Evolutionary conservation across 2,797 vertebrate species (phyloP).

Genomic region (Melanitta fusca): DNA sequence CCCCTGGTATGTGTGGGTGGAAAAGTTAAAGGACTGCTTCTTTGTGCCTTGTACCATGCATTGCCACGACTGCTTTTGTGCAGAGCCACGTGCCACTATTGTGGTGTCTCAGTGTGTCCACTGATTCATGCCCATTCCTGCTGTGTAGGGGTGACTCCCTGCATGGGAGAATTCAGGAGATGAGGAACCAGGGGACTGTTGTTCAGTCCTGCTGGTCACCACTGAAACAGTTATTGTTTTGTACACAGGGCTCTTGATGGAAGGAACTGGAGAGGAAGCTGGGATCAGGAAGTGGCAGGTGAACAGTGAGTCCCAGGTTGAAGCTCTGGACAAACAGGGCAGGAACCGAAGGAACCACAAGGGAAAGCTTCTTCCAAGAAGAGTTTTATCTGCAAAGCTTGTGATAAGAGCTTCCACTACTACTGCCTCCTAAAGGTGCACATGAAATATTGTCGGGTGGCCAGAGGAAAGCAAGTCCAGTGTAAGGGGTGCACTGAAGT

Average conservation of each 20-base stretch:
- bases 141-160: background rate
- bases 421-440: constrained; percentile 87
- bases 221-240: background rate
- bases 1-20: background rate
- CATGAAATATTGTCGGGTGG: constrained; percentile 82
- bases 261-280: background rate
- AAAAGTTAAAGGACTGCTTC: background rate
- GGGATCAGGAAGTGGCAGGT: constrained; percentile 52
- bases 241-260: constrained; percentile 62
- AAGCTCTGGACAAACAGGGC: constrained; percentile 50
- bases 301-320: constrained; percentile 40
- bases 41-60: background rate
- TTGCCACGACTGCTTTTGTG: background rate
- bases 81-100: background rate
- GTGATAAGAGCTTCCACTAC: constrained; percentile 86
- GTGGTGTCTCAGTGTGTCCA: background rate
- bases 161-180: background rate
- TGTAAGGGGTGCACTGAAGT: constrained; percentile 78
- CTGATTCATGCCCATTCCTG: background rate
- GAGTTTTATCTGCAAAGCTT: constrained; percentile 84
- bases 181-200: background rate
- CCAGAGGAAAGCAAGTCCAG: constrained; percentile 78
- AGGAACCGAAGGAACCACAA: background rate
- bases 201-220: background rate
- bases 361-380: constrained; percentile 74